Evolutionary conservation across 2,888 invertebrate genomes (phyloP), one percentile per base, ranked within the genome.

Genomic region (Sinotaia quadrata): DNA sequence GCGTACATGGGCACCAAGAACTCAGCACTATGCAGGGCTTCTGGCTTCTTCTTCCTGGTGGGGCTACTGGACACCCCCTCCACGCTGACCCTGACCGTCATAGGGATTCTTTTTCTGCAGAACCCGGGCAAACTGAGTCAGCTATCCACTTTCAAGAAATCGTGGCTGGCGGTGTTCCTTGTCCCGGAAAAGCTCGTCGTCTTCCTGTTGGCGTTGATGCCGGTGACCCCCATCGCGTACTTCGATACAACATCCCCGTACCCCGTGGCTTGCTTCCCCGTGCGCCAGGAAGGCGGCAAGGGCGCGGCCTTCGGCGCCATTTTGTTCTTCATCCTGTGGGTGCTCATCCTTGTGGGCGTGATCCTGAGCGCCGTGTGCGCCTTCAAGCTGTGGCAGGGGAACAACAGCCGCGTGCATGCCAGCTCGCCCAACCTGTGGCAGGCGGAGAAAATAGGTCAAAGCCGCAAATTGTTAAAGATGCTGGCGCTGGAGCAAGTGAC

Each of bases 391-490:
- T 81, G 81, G 81, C 80, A 80, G 66, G 73, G 75, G 67, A 75
- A 79, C 59, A 78, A 79, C 62, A 79, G 80, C 66, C 73, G 83
- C 36, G 79, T 83, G 29, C 80, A 81, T 67, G 78, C 80, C 27
- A 78, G 82, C 1, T 79, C 80, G 4, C 78, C 80, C 24, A 81
- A 82, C 69, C 77, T 82, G 15, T 82, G 82, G 82, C 82, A 83
- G 69, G 73, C 74, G 4, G 79, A 81, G 71, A 74, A 80, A n/a
- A 68, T 81, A 3, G 70, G 68, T 18, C 80, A 81, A 56, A 80
- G 81, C 15, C 79, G 76, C 68, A 67, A 67, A 3, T 69, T 77
- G 4, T 78, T 78, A 31, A 79, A 75, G 71, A 69, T 81, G 15
- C 58, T 75, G 18, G 56, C 81, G 24, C 24, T 77, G 29, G 81